Conservation (phyloP, 1,140 invertebrate species). For the Macrotrachela quadricornifera region DNA sequence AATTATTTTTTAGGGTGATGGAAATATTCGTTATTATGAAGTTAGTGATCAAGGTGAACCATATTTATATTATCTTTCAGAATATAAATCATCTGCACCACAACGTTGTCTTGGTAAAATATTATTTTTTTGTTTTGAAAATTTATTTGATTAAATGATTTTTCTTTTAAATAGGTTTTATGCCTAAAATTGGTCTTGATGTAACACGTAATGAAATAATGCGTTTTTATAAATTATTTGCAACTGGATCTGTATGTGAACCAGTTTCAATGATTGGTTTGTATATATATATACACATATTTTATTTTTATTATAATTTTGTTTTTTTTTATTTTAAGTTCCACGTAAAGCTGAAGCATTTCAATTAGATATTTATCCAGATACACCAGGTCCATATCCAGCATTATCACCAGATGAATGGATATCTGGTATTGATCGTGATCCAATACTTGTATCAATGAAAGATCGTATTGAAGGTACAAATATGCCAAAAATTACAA, state of each 20-base stretch:
- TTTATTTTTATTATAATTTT: too few relatives aligned
- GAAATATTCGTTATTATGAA: neutral
- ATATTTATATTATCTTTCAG: neutral
- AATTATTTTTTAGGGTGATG: neutral
- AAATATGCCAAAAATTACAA: too few relatives aligned
- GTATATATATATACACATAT: too few relatives aligned
- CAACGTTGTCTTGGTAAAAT: constrained; percentile 9
- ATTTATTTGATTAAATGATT: neutral
- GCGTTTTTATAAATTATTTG: constrained; percentile 70
- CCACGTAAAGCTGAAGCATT: constrained; percentile 44
- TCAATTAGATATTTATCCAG: constrained; percentile 74
- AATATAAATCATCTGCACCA: neutral
- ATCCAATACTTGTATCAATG: neutral
- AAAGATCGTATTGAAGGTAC: too few relatives aligned
- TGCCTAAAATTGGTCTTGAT: constrained; percentile 76
- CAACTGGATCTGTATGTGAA: constrained; percentile 59
- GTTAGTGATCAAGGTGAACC: constrained; percentile 3
- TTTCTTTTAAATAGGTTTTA: constrained; percentile 33
- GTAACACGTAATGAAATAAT: constrained; percentile 59
- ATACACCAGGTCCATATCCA: constrained; percentile 58
- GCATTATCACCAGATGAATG: constrained; percentile 34
- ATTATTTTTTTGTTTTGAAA: neutral
- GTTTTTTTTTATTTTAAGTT: constrained; percentile 24
- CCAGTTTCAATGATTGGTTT: constrained; percentile 73
- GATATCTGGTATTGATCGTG: constrained; percentile 2